phyloP scores from a whole-genome alignment of 2,113 vertebrate species.

The Delphinus delphis region DNA sequence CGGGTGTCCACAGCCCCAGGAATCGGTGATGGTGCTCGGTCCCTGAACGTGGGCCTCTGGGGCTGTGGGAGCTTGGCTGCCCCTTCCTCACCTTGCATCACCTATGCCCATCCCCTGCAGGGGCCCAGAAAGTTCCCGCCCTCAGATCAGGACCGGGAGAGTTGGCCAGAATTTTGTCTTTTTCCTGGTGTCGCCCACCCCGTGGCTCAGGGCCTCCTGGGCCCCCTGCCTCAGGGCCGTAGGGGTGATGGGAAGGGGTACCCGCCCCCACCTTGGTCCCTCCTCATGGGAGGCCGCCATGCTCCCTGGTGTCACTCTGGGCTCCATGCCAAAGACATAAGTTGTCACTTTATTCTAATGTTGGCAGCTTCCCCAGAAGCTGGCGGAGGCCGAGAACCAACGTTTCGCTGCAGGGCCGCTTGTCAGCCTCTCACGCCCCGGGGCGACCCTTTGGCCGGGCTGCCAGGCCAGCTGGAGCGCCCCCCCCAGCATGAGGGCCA shows the following conservation, averaged over 20 bases:
- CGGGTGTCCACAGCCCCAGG: not conserved
- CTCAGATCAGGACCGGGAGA: too few species aligned
- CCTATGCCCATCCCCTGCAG: fast-evolving
- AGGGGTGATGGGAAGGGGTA: not conserved
- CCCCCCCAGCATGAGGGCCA: not conserved
- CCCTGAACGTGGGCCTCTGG: not conserved
- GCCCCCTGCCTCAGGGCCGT: fast-evolving
- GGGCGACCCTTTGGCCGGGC: not conserved
- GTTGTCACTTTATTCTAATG: not conserved
- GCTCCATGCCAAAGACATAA: not conserved
- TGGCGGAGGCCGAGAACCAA: not conserved
- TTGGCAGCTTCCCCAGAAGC: not conserved
- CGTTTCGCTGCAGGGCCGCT: not conserved
- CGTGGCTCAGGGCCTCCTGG: too few species aligned
- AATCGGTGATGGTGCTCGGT: fast-evolving
- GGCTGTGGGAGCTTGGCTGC: not conserved
- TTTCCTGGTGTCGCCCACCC: not conserved
- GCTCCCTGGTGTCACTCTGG: not conserved
- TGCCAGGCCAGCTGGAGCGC: not conserved
- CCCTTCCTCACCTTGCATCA: not conserved
- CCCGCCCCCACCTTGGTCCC: not conserved
- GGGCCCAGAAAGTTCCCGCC: not conserved
- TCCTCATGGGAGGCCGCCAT: not conserved
- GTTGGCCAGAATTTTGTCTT: not conserved
- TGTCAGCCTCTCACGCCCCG: not conserved